phyloP scores from a whole-genome alignment of 2,888 invertebrate species.

The Leptinotarsa peninsularis region DNA sequence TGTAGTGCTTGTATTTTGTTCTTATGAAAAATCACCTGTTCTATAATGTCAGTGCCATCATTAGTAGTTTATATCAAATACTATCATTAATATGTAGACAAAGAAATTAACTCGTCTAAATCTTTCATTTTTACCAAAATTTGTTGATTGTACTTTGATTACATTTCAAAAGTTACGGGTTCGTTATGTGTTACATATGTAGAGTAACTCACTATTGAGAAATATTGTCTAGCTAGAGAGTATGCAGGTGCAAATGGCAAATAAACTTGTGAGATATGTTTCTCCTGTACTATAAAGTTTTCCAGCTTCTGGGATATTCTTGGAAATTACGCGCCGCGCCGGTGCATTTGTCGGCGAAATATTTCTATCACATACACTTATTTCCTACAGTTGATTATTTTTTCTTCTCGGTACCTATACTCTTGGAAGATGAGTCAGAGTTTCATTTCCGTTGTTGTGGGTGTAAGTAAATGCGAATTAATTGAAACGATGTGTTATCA shows the following conservation, averaged over 20 bases:
- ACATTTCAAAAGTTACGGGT: no score
- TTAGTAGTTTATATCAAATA: no score
- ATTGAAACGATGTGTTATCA: neutral
- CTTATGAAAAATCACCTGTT: no score
- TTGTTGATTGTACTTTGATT: no score
- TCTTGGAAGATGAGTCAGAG: neutral
- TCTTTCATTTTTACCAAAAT: no score
- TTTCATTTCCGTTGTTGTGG: neutral
- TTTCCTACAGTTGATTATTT: slow-evolving; percentile 5
- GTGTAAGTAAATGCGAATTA: neutral
- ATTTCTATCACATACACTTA: slow-evolving; percentile 3
- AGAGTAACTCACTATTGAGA: neutral
- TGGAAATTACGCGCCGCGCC: neutral
- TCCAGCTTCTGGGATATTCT: slow-evolving; percentile 10
- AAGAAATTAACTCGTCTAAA: no score
- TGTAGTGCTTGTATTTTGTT: no score
- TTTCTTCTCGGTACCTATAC: slow-evolving; percentile 11
- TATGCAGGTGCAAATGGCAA: slow-evolving; percentile 5
- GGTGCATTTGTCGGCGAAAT: neutral
- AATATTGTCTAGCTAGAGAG: neutral
- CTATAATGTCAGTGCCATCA: no score
- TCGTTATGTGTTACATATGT: no score
- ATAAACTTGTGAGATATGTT: slow-evolving; percentile 7
- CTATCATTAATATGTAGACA: no score
- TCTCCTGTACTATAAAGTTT: slow-evolving; percentile 13